A percentile compares a stretch with the other conserved stretches of the same genome.
Evolutionary conservation across 2,797 vertebrate genomes (phyloP).

Genomic region (Periophthalmus magnuspinnatus): DNA sequence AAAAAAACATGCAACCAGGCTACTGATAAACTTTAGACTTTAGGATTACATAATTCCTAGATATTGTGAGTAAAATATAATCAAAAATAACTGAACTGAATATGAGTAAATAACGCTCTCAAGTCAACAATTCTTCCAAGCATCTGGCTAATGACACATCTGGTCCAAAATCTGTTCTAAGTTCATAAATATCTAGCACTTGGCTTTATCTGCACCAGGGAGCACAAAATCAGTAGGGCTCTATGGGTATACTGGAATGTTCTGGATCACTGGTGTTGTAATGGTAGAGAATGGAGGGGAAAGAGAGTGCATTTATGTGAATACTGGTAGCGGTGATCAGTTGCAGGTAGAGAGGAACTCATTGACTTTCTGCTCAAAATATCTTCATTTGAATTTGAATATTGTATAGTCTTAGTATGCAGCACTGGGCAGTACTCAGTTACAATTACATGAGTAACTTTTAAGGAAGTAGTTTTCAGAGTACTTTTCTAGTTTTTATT

Average conservation of each 20-base stretch:
- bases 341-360: no score
- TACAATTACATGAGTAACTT: not conserved
- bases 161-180: slow-evolving; percentile 1
- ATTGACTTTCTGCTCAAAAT: no score
- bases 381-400: no score
- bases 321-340: not conserved
- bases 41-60: no score
- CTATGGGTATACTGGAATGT: not conserved
- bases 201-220: not conserved
- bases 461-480: not conserved
- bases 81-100: not conserved
- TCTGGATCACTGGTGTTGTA: not conserved
- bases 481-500: not conserved
- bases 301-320: not conserved
- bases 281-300: not conserved
- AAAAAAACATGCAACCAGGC: no score
- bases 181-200: not conserved
- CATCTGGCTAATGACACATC: slow-evolving; percentile 8
- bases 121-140: not conserved
- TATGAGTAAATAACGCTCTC: not conserved
- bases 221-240: not conserved
- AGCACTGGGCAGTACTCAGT: no score
- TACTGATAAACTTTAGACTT: no score
- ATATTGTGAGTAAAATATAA: not conserved
- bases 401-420: no score